phyloP scores from a whole-genome alignment of 1,140 invertebrate species.

The Calycopis cecrops region DNA sequence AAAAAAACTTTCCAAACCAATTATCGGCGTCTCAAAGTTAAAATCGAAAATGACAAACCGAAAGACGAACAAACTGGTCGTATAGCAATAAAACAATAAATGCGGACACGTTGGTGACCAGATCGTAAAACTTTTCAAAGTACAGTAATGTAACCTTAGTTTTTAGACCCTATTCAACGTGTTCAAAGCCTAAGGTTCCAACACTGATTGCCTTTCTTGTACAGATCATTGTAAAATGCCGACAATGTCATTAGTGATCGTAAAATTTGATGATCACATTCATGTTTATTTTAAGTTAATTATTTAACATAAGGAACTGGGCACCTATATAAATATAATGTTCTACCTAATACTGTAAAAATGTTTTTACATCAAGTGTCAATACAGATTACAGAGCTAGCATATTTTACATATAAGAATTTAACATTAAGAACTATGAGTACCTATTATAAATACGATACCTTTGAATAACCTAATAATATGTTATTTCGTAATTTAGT shows the following conservation, averaged over 20 bases:
- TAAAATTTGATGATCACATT: too few relatives aligned
- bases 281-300: too few relatives aligned
- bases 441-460: too few relatives aligned
- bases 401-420: too few relatives aligned
- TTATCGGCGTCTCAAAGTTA: constrained; percentile 6
- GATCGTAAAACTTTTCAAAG: background rate
- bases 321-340: too few relatives aligned
- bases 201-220: background rate
- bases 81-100: constrained; percentile 6
- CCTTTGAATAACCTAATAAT: too few relatives aligned
- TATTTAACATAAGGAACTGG: too few relatives aligned
- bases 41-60: background rate
- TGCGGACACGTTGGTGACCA: background rate
- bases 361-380: too few relatives aligned
- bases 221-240: constrained; percentile 8
- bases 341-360: too few relatives aligned
- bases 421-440: too few relatives aligned
- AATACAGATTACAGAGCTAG: too few relatives aligned
- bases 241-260: background rate
- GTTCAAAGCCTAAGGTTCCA: background rate
- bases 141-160: constrained; percentile 2
- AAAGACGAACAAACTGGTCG: background rate
- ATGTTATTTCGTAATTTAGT: too few relatives aligned
- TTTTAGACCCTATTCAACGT: constrained; percentile 12
- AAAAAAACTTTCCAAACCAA: background rate